A percentile compares a stretch with the other conserved stretches of the same genome.
phyloP scores from a whole-genome alignment of 2,888 invertebrate species.

The Cabera pusaria region DNA sequence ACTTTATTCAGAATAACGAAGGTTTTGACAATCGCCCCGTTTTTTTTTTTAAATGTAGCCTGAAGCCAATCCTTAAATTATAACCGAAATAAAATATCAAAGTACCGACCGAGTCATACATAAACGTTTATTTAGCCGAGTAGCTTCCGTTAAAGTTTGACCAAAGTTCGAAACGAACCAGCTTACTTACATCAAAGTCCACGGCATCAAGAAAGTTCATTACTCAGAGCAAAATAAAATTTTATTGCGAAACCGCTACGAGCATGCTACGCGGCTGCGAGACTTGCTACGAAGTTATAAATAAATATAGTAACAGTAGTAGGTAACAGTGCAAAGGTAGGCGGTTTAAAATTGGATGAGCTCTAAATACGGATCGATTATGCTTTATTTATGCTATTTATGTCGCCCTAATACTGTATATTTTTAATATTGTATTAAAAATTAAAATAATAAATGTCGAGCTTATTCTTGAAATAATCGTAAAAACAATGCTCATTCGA shows the following conservation, averaged over 20 bases:
- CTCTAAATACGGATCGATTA: conserved; percentile 13
- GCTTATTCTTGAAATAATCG: too few species aligned
- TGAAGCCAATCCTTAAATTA: neutral
- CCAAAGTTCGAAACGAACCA: conserved; percentile 5
- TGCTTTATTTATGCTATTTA: conserved; percentile 24
- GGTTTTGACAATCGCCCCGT: conserved; percentile 4
- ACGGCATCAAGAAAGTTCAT: conserved; percentile 12
- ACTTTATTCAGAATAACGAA: too few species aligned
- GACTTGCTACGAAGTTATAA: conserved; percentile 13
- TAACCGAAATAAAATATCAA: neutral
- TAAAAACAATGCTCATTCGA: too few species aligned
- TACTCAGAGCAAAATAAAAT: conserved; percentile 7
- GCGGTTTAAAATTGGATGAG: conserved; percentile 16
- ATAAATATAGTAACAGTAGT: conserved; percentile 20
- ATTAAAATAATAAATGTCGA: too few species aligned
- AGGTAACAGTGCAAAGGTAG: conserved; percentile 21
- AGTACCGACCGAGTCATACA: too few species aligned
- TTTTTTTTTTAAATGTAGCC: neutral
- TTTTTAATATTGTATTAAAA: too few species aligned
- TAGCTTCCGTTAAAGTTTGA: conserved; percentile 13
- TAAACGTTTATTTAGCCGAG: conserved; percentile 3
- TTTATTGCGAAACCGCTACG: conserved; percentile 1
- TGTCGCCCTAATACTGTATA: too few species aligned
- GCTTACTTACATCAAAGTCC: conserved; percentile 11
- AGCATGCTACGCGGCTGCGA: conserved; percentile 7